These are phyloP conservation scores for Petrophora chlorosata DNA, from an alignment of 2,888 invertebrate genomes.

Conservation along the genomic window DNA sequence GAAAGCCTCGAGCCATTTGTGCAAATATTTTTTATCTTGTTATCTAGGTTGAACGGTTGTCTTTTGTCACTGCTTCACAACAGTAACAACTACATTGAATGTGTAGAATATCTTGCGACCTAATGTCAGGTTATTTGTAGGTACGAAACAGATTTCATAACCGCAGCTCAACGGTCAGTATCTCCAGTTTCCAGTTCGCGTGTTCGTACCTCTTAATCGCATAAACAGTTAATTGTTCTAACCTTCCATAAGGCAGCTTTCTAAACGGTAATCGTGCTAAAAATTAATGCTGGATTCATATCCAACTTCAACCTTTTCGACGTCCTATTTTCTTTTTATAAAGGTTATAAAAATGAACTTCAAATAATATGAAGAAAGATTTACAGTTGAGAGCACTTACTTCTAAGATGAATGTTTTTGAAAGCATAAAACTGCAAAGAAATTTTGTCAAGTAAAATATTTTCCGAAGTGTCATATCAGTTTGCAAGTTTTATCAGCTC, in stretches of 20 bases:
- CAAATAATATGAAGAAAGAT: no score
- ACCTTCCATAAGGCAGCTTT: conserved; percentile 58
- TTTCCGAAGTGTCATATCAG: conserved; percentile 43
- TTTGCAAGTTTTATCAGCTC: conserved; percentile 69
- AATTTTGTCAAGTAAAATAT: not conserved
- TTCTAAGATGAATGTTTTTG: no score
- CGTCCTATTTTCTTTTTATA: not conserved
- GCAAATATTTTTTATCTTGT: conserved; percentile 22
- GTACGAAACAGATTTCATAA: conserved; percentile 59
- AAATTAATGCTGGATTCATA: no score
- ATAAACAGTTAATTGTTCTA: conserved; percentile 44
- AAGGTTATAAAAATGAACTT: not conserved
- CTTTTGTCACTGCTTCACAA: conserved; percentile 18
- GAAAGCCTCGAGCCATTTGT: conserved; percentile 22
- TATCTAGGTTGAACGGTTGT: conserved; percentile 21
- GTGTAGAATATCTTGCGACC: conserved; percentile 53
- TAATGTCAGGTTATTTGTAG: conserved; percentile 41
- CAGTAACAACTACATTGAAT: conserved; percentile 31
- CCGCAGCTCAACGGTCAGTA: conserved; percentile 36
- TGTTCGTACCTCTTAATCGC: conserved; percentile 49
- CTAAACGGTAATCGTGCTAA: conserved; percentile 42
- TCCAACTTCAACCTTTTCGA: no score
- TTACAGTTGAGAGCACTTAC: no score
- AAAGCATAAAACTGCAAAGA: no score
- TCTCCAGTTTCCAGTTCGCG: conserved; percentile 56